Conservation (phyloP, 2,888 invertebrate genomes). For the Malachius bipustulatus region DNA sequence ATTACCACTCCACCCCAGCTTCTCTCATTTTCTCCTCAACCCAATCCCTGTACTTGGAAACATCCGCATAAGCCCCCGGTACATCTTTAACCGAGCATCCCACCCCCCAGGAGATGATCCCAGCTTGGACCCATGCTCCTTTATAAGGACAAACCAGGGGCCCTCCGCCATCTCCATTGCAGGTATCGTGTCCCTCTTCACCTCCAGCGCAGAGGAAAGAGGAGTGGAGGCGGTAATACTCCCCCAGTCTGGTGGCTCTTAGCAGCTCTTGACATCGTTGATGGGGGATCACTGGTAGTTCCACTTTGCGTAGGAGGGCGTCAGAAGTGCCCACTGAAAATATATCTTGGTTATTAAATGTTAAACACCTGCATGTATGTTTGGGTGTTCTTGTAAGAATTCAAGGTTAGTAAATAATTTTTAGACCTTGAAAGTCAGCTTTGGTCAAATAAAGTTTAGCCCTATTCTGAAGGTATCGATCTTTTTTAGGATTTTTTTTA, state of each 20-base stretch:
- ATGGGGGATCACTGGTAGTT: conserved; percentile 20
- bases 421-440: too few species aligned
- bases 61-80: conserved; percentile 65
- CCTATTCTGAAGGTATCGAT: too few species aligned
- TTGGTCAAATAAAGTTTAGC: too few species aligned
- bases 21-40: not conserved
- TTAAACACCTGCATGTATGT: too few species aligned
- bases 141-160: conserved; percentile 19
- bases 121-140: conserved; percentile 42
- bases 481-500: too few species aligned
- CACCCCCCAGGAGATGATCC: conserved; percentile 43
- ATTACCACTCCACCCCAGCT: too few species aligned
- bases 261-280: conserved; percentile 17
- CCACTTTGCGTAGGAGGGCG: too few species aligned
- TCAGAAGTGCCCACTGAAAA: too few species aligned
- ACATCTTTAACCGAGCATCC: conserved; percentile 51
- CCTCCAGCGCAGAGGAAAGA: conserved; percentile 43
- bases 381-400: too few species aligned
- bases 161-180: conserved; percentile 24
- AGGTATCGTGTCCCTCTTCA: conserved; percentile 26
- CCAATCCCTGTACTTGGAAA: conserved; percentile 53
- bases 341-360: too few species aligned
- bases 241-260: conserved; percentile 26
- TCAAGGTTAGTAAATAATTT: too few species aligned
- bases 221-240: conserved; percentile 42